A percentile compares a stretch with the other conserved stretches of the same genome.
Evolutionary conservation across 64 coral and sea anemone species (phyloP).

Genomic region (Exaiptasia diaphana): DNA sequence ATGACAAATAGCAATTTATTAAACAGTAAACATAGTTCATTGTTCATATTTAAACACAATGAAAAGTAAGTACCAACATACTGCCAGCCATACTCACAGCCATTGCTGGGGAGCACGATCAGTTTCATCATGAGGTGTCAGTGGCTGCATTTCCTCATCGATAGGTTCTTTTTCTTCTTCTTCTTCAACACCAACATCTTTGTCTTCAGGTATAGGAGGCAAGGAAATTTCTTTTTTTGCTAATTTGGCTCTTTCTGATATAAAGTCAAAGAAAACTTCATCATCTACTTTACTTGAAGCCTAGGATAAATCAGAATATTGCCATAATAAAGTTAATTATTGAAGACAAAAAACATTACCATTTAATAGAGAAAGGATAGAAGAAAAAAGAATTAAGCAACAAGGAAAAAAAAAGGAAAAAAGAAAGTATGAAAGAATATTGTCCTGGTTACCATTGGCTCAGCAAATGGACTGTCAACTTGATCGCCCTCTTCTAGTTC

Average conservation of each 20-base stretch:
- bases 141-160: slow-evolving; percentile 30
- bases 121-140: slow-evolving; percentile 52
- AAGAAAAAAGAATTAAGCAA: too few relatives aligned
- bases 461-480: slow-evolving; percentile 35
- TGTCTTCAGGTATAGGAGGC: slow-evolving; percentile 40
- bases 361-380: too few relatives aligned
- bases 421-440: too few relatives aligned
- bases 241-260: slow-evolving; percentile 4
- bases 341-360: too few relatives aligned
- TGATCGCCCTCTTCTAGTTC: slow-evolving; percentile 58
- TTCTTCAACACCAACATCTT: slow-evolving; percentile 7
- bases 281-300: slow-evolving; percentile 32
- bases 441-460: too few relatives aligned
- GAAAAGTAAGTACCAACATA: too few relatives aligned
- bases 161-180: slow-evolving; percentile 10
- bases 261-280: slow-evolving; percentile 91
- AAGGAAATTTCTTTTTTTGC: slow-evolving; percentile 46
- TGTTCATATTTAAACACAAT: too few relatives aligned
- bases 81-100: slow-evolving; percentile 9
- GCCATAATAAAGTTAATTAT: too few relatives aligned
- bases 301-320: background rate
- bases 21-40: too few relatives aligned
- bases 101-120: slow-evolving; percentile 33
- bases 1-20: too few relatives aligned
- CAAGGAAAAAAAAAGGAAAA: too few relatives aligned